Evolutionary conservation across 2,113 vertebrate genomes (phyloP).

Genomic region (Mohoua ochrocephala): DNA sequence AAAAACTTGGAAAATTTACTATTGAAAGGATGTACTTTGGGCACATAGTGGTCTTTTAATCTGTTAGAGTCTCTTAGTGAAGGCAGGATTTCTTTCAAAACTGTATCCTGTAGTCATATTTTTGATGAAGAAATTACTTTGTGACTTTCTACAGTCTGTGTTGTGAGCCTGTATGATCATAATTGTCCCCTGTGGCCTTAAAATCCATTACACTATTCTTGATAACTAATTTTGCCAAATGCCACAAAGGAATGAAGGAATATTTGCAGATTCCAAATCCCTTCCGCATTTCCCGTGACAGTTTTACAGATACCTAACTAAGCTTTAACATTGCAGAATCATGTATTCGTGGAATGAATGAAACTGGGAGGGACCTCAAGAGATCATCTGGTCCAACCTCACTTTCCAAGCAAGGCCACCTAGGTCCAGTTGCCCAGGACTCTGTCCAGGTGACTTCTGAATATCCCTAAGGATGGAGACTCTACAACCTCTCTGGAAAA

Average conservation of each 20-base stretch:
- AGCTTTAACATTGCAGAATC: neutral
- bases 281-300: neutral
- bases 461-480: neutral
- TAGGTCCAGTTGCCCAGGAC: neutral
- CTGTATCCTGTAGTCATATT: neutral
- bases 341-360: neutral
- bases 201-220: neutral
- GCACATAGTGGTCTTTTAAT: neutral
- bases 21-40: neutral
- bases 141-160: neutral
- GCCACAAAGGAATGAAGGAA: neutral
- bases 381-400: neutral
- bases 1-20: neutral
- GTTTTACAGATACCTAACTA: neutral
- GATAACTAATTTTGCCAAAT: neutral
- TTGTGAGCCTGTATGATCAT: neutral
- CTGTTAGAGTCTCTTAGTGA: neutral
- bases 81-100: neutral
- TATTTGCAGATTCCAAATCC: neutral
- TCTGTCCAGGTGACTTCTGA: accelerated
- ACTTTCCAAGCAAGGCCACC: neutral
- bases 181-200: neutral
- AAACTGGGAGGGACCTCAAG: neutral
- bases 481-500: neutral
- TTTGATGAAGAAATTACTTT: neutral